Base-by-base conservation (phyloP, 2,797 vertebrate genomes). In the Astyanax mexicanus region DNA sequence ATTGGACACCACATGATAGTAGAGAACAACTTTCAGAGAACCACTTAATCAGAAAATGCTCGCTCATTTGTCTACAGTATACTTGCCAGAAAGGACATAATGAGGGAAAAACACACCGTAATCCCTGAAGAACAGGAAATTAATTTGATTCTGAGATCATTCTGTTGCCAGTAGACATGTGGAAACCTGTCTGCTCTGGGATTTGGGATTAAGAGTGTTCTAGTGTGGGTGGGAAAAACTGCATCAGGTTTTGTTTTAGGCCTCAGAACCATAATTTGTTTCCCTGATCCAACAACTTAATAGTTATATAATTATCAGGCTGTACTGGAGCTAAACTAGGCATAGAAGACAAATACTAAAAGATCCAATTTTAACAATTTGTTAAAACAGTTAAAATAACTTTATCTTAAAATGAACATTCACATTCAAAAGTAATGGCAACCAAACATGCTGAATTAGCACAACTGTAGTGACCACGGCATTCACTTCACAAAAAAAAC, bases 41-140 rank as follows among this genome's bases (percentile, higher is more conserved):
- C 9, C 49, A 4, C 60, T 74, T 25, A 19, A 25, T 25, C 49
- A 25, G 8, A 25, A 49, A 52, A 10, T 25, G 49, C 4, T 25
- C 25, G 23, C 21, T 23, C 23, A 27, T 54, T 10, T 54, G 52
- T 15, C 23, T 17, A n/a, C n/a, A n/a, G n/a, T n/a, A 51, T 37
- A 51, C 64, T 54, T n/a, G 62, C 55, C 69, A 62, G 37, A 49
- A 60, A 45, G 38, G 35, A 25, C 15, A 75, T 3, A 21, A 42
- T 23, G 27, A 32, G 13, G 21, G 17, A 9, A 38, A 15, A 40
- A 15, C 44, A 66, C 12, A 71, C 7, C 25, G 15, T 49, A 66
- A 73, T 83, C 73, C 79, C 69, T 40, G 29, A 75, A 73, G 79
- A 78, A 76, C 49, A 62, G 32, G 65, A 64, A 77, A 82, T 74